Evolutionary conservation across 2,888 invertebrate genomes (phyloP).

Genomic region (Ephialtes manifestator): DNA sequence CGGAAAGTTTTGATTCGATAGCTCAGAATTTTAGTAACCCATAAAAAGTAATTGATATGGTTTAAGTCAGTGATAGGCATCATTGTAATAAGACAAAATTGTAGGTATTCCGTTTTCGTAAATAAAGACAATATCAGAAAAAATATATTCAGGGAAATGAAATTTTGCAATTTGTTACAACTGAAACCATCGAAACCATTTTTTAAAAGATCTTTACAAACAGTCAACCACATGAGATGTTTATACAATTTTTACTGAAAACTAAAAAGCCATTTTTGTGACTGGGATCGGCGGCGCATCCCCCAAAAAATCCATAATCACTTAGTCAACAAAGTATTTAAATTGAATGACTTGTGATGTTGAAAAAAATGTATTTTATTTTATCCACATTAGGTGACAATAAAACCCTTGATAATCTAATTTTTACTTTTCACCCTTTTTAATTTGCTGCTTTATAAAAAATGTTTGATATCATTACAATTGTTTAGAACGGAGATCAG

Average conservation of each 20-base stretch:
- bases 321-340: neutral
- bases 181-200: no score
- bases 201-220: no score
- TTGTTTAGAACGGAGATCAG: neutral
- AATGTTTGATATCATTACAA: neutral
- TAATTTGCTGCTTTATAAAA: neutral
- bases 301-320: neutral
- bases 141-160: no score
- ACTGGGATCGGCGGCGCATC: no score
- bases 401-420: neutral
- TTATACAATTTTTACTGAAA: no score
- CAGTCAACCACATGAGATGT: no score
- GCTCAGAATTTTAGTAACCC: neutral
- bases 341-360: neutral
- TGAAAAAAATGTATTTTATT: neutral
- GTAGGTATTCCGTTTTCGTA: no score
- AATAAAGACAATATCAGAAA: no score
- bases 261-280: no score
- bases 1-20: conserved; percentile 10
- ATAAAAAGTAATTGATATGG: neutral
- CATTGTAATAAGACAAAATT: neutral
- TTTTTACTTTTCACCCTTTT: neutral
- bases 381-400: neutral
- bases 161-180: no score
- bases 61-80: neutral